Percentiles rank a stretch among this genome's conserved stretches.
Conservation (phyloP, 2,113 vertebrate genomes). For the Dicrurus megarhynchus region DNA sequence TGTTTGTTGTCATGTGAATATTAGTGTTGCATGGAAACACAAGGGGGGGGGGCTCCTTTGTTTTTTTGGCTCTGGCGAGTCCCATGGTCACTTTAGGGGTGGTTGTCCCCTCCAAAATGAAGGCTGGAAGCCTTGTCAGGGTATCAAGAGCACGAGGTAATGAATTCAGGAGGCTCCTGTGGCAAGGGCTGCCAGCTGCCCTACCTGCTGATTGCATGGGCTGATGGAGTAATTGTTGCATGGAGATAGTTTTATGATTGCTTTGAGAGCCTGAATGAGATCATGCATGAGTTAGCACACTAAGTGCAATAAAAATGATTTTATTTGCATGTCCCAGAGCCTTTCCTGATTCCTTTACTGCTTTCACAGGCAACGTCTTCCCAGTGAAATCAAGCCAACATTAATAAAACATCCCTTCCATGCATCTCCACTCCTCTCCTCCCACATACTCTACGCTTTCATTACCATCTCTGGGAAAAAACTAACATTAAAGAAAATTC, state of each 20-base stretch:
- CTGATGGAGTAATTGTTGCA: slow-evolving; percentile 55
- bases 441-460: slow-evolving; percentile 57
- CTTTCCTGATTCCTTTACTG: slow-evolving; percentile 60
- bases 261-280: slow-evolving; percentile 66
- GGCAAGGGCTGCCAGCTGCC: slow-evolving; percentile 22
- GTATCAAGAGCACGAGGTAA: background rate
- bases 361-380: slow-evolving; percentile 63
- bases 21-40: slow-evolving; percentile 69
- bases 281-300: slow-evolving; percentile 68
- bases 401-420: slow-evolving; percentile 66
- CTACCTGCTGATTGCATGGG: slow-evolving; percentile 55
- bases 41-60: background rate
- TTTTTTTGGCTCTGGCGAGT: slow-evolving; percentile 23
- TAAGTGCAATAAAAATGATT: slow-evolving; percentile 68
- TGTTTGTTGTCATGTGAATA: slow-evolving; percentile 81
- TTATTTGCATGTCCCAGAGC: slow-evolving; percentile 71
- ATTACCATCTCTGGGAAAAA: slow-evolving; percentile 78
- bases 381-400: slow-evolving; percentile 53
- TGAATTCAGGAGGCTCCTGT: slow-evolving; percentile 38
- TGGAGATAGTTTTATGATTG: slow-evolving; percentile 68
- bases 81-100: background rate
- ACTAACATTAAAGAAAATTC: slow-evolving; percentile 75
- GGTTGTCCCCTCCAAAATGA: slow-evolving; percentile 21
- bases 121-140: slow-evolving; percentile 20
- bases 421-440: slow-evolving; percentile 55